These are phyloP conservation scores for Oopsacas minuta DNA, from an alignment of 37 sponge, comb jelly and placozoan genomes.

Conservation along the genomic window DNA sequence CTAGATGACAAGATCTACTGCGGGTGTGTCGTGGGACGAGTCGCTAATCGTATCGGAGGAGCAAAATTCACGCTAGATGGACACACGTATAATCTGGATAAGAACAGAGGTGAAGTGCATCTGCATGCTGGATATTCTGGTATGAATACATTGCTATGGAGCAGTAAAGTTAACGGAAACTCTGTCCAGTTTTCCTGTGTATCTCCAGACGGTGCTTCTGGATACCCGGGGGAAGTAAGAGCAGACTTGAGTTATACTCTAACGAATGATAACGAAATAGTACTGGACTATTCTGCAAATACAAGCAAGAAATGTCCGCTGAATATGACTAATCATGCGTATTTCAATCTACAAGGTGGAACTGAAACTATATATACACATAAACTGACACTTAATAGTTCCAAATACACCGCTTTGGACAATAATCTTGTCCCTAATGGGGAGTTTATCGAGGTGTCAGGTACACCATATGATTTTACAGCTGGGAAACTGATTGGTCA, in stretches of 20 bases:
- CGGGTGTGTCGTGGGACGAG: slow-evolving; percentile 76
- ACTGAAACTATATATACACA: slow-evolving; percentile 22
- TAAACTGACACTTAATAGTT: slow-evolving; percentile 24
- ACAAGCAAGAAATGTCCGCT: slow-evolving; percentile 54
- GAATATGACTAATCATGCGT: slow-evolving; percentile 78
- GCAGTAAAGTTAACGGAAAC: background rate
- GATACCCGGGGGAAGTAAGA: slow-evolving; percentile 72
- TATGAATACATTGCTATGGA: slow-evolving; percentile 46
- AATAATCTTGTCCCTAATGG: slow-evolving; percentile 34
- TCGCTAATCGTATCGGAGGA: slow-evolving; percentile 61
- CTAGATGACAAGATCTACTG: slow-evolving; percentile 30
- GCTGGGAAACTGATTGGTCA: slow-evolving; percentile 50
- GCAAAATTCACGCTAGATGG: slow-evolving; percentile 67
- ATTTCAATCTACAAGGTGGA: slow-evolving; percentile 75
- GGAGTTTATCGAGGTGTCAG: slow-evolving; percentile 41
- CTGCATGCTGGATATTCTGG: slow-evolving; percentile 76
- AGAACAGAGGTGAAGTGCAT: slow-evolving; percentile 55
- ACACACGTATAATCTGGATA: slow-evolving; percentile 36
- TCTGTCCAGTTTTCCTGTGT: slow-evolving; percentile 32
- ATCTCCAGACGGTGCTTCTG: slow-evolving; percentile 66
- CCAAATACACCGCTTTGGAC: slow-evolving; percentile 45
- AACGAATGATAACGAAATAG: slow-evolving; percentile 36
- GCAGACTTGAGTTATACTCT: slow-evolving; percentile 37
- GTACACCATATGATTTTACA: slow-evolving; percentile 56
- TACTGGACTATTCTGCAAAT: slow-evolving; percentile 48